Evolutionary conservation across 2,797 vertebrate species (phyloP), one percentile per base, ranked within the genome.

Genomic region (Cynodonichthys magdalenae): DNA sequence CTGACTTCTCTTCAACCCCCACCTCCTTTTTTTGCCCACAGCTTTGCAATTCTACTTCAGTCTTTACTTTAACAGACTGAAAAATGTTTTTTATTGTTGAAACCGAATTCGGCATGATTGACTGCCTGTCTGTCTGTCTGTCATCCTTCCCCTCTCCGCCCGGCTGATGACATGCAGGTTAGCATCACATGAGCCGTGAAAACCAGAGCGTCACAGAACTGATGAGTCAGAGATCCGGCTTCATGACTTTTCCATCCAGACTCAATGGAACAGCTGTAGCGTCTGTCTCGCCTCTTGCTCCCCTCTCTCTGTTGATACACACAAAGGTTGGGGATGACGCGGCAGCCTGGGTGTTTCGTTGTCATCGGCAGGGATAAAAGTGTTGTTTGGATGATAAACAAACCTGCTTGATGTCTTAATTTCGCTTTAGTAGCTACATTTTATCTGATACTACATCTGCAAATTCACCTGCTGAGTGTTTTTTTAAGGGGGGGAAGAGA

Each of bases 161-260:
- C 66, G 41, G 56, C 71, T 73, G 84, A 87, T 85, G 88, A 79
- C 83, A 89, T 61, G 72, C 74, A 44, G 69, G 69, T 50, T 69
- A 66, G 80, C 82, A 74, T 89, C 86, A 87, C 61, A 87, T 86
- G 84, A 87, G 86, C 75, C 49, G 28, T 85, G 87, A 24, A 85
- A 90, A 79, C 79, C 41, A 15, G 75, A 87, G 85, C 79, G 75
- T 84, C 85, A 79, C 83, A 90, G 88, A 90, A 92, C 80, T 92
- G 91, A 92, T 92, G 92, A 93, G 84, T 93, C 92, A 92, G 91
- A 92, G 81, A 81, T 84, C 78, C 83, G 69, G 86, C 88, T 90
- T 90, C 86, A 85, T 83, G 86, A 87, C 87, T 89, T 90, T 91
- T 93, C 87, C 66, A 86, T 84, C 74, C 77, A 61, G 82, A 89